Conservation (phyloP, 2,797 vertebrate species). For the Oreochromis mossambicus region DNA sequence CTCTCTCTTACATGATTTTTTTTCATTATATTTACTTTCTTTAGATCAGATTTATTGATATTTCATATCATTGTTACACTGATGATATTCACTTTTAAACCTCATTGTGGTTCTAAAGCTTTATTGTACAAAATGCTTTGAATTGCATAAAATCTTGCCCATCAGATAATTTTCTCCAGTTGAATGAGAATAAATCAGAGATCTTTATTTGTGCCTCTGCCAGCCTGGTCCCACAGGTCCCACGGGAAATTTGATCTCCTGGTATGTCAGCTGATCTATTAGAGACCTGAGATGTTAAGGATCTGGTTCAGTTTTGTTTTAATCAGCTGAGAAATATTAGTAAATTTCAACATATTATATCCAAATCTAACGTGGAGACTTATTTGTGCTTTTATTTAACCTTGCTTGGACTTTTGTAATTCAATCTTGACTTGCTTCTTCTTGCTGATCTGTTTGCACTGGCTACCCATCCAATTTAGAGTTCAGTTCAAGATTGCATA, state of each 20-base stretch:
- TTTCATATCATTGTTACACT: not conserved
- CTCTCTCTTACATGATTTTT: not conserved
- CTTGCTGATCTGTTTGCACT: not conserved
- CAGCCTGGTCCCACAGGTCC: not conserved
- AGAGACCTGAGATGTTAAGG: not conserved
- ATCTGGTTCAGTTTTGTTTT: fast-evolving
- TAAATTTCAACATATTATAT: not conserved
- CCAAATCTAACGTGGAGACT: not conserved
- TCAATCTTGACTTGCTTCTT: not conserved
- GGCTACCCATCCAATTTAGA: not conserved
- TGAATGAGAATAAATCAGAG: not conserved
- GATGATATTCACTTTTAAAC: not conserved
- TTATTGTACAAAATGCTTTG: not conserved
- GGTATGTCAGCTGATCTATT: not conserved
- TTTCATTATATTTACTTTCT: not conserved
- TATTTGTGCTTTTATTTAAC: not conserved
- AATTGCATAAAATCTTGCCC: not conserved
- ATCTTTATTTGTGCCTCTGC: not conserved
- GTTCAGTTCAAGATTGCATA: not conserved
- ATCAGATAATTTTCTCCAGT: not conserved
- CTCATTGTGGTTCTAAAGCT: fast-evolving
- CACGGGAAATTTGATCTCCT: fast-evolving
- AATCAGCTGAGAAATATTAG: not conserved
- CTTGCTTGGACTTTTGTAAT: fast-evolving
- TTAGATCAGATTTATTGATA: not conserved